Conservation (phyloP, 2,797 vertebrate species). For the Phoxinus dragarum region DNA sequence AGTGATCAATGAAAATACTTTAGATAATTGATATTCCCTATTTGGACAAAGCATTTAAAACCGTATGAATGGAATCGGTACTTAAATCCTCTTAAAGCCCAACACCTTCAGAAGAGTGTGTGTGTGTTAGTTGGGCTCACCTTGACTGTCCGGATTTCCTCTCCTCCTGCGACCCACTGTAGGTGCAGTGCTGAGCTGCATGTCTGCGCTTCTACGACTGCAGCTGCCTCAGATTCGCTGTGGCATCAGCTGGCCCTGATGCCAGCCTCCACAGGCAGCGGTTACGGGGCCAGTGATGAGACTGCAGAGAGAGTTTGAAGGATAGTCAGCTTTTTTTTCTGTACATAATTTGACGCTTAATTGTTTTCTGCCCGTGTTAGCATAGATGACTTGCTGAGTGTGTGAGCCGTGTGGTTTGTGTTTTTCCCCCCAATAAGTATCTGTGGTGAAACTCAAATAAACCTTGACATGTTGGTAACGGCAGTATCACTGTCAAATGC, state of each 20-base stretch:
- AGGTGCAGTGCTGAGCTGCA: slow-evolving; percentile 61
- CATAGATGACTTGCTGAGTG: not conserved
- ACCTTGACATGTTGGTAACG: not conserved
- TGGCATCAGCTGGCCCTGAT: slow-evolving; percentile 56
- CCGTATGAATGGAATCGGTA: not conserved
- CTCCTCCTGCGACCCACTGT: slow-evolving; percentile 64
- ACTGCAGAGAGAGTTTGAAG: slow-evolving; percentile 32
- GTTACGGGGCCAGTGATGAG: slow-evolving; percentile 37
- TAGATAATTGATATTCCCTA: not conserved
- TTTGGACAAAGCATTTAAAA: not conserved
- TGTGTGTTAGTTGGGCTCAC: slow-evolving; percentile 67
- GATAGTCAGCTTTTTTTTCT: slow-evolving; percentile 19
- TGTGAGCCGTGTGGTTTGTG: not conserved
- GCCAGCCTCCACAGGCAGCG: slow-evolving; percentile 50
- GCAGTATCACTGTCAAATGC: not conserved
- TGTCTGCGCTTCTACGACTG: slow-evolving; percentile 51
- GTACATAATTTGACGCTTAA: not conserved
- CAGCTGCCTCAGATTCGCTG: slow-evolving; percentile 51
- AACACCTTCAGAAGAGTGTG: not conserved
- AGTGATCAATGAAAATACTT: not conserved
- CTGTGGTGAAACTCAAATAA: not conserved
- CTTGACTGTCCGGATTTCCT: slow-evolving; percentile 67
- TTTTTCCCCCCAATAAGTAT: not conserved
- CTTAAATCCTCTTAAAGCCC: not conserved
- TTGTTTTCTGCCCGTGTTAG: slow-evolving; percentile 21